A percentile compares a stretch with the other conserved stretches of the same genome.
Conservation (phyloP, 2,888 invertebrate genomes). For the Pilophorus perplexus region DNA sequence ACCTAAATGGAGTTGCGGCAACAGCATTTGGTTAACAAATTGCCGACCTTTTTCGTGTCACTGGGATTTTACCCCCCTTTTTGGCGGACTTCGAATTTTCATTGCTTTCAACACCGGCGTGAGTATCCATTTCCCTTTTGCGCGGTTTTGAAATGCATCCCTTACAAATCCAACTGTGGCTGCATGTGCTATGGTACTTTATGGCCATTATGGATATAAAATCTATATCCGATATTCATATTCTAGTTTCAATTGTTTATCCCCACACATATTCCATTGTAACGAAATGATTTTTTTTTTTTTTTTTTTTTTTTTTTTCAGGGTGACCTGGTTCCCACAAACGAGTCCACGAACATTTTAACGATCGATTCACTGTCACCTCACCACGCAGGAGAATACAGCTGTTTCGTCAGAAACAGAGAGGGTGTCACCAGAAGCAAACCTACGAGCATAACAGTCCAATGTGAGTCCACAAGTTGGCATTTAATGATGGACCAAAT, state of each 20-base stretch:
- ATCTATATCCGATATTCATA: no score
- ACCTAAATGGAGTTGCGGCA: slow-evolving; percentile 47
- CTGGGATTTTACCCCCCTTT: slow-evolving; percentile 45
- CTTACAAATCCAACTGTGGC: no score
- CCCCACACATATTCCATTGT: no score
- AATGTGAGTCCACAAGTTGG: slow-evolving; percentile 42
- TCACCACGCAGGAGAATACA: slow-evolving; percentile 72
- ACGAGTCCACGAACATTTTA: slow-evolving; percentile 39
- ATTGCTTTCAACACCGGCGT: slow-evolving; percentile 31
- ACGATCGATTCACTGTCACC: slow-evolving; percentile 59
- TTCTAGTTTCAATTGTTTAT: no score
- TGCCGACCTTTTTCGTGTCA: slow-evolving; percentile 45
- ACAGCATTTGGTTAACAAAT: slow-evolving; percentile 48
- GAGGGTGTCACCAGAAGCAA: slow-evolving; percentile 62
- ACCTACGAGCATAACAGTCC: slow-evolving; percentile 34
- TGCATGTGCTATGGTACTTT: no score
- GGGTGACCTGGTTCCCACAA: slow-evolving; percentile 37
- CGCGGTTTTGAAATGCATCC: no score
- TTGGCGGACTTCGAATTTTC: slow-evolving; percentile 44
- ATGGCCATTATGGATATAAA: no score
- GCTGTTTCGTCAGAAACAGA: slow-evolving; percentile 75
- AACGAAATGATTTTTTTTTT: no score
- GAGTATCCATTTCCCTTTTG: no score
- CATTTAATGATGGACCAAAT: no score
- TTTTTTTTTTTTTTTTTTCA: no score